Evolutionary conservation across 1,140 invertebrate genomes (phyloP).

Genomic region (Centruroides sculpturatus): DNA sequence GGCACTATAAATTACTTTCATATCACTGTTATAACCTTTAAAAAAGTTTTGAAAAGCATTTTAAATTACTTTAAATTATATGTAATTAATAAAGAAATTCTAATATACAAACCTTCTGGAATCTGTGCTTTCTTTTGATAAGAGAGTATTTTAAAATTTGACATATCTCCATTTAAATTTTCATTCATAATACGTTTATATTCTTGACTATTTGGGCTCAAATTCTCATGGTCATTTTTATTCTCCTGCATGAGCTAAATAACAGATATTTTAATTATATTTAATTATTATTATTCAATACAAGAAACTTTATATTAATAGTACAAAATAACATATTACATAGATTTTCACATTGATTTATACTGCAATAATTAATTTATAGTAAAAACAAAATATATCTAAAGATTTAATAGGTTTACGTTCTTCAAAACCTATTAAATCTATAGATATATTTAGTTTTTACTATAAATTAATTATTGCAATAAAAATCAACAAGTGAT

Average conservation of each 20-base stretch:
- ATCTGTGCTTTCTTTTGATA: conserved; percentile 76
- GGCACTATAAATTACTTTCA: conserved; percentile 77
- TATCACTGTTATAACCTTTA: conserved; percentile 65
- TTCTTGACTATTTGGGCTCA: conserved; percentile 28
- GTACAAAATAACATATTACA: no score
- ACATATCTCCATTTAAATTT: conserved; percentile 50
- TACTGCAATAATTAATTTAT: no score
- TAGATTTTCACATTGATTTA: no score
- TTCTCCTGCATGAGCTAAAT: conserved; percentile 16
- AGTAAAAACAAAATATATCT: no score
- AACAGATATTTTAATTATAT: no score
- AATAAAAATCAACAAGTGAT: no score
- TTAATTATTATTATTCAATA: no score
- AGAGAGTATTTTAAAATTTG: conserved; percentile 50
- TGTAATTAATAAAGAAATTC: neutral
- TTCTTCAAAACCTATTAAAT: no score
- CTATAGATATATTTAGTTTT: no score
- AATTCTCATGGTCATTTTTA: conserved; percentile 19
- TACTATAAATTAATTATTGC: no score
- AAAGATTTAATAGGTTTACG: no score
- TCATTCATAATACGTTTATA: conserved; percentile 45
- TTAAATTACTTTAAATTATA: neutral
- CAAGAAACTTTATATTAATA: no score
- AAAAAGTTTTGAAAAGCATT: neutral
- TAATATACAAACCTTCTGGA: conserved; percentile 42